Evolutionary conservation across 2,113 vertebrate genomes (phyloP), one percentile per base, ranked within the genome.

Genomic region (Psophia crepitans): DNA sequence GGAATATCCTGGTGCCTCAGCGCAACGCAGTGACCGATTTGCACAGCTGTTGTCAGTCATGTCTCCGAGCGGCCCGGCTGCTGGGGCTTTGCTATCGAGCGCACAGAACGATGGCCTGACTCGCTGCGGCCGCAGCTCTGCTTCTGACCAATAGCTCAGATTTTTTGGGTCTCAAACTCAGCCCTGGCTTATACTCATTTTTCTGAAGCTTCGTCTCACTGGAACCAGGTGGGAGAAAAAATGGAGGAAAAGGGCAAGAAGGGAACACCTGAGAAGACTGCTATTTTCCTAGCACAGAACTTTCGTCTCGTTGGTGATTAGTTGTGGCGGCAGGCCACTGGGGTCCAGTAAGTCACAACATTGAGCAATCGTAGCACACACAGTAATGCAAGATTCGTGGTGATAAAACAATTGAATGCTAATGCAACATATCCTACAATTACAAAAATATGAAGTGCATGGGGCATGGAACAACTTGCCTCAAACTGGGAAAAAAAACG

Each of bases 21-120:
- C 0, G 0, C 78, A 91, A 60, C 0, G 0, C 76, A 30, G 76
- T 28, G 88, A 87, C 56, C 7, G 0, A 9, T 44, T 82, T 41
- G 80, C 80, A 60, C 83, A 95, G 95, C 80, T 90, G 73, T 65
- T 68, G 64, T 76, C 58, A 86, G 54, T 77, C 82, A 6, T 74
- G 75, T 43, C 81, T 90, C 58, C 32, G 4, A 71, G 48, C 33
- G 14, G 39, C 8, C 4, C 14, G 44, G 51, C 21, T 46, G 41
- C 37, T 83, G 17, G n/a, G 26, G 41, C 68, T 90, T 43, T 37
- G 27, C 58, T 87, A 5, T 23, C 2, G 1, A 92, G 83, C 54
- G 65, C 58, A 81, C 32, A 74, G 58, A 80, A 39, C 27, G 51
- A 41, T 14, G 27, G 24, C 24, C 71, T 90, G 73, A 70, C 30